Evolutionary conservation across 2,113 vertebrate species (phyloP).

Genomic region (Alethe castanea): DNA sequence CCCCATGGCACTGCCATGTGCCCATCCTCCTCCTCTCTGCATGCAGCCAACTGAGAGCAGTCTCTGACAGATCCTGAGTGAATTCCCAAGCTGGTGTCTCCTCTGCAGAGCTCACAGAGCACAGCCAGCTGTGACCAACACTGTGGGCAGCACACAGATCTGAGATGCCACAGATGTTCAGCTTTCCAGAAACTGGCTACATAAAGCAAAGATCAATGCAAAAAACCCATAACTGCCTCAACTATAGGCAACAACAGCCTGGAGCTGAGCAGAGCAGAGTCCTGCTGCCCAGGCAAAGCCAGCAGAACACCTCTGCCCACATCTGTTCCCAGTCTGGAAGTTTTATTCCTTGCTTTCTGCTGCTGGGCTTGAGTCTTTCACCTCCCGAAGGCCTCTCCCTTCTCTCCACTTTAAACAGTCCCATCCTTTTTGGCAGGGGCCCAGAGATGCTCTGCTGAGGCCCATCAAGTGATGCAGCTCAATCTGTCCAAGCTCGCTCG

Average conservation of each 20-base stretch:
- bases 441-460: constrained; percentile 7
- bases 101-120: not conserved
- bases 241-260: not conserved
- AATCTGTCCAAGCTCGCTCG: not conserved
- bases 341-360: not conserved
- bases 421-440: constrained; percentile 5
- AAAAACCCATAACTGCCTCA: not conserved
- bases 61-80: not conserved
- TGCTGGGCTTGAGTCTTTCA: not conserved
- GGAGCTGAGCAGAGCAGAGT: not conserved
- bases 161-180: not conserved
- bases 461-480: not conserved
- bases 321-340: fast-evolving
- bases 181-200: not conserved
- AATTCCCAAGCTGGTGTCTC: fast-evolving
- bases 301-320: not conserved
- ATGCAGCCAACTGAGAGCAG: not conserved
- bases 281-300: not conserved
- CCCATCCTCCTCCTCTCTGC: not conserved
- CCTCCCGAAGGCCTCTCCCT: constrained; percentile 14
- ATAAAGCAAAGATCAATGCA: not conserved
- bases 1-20: fast-evolving
- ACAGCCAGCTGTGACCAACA: not conserved
- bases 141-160: fast-evolving
- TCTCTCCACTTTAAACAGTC: constrained; percentile 29